Conservation (phyloP, 2,113 vertebrate genomes). For the Ondatra zibethicus region DNA sequence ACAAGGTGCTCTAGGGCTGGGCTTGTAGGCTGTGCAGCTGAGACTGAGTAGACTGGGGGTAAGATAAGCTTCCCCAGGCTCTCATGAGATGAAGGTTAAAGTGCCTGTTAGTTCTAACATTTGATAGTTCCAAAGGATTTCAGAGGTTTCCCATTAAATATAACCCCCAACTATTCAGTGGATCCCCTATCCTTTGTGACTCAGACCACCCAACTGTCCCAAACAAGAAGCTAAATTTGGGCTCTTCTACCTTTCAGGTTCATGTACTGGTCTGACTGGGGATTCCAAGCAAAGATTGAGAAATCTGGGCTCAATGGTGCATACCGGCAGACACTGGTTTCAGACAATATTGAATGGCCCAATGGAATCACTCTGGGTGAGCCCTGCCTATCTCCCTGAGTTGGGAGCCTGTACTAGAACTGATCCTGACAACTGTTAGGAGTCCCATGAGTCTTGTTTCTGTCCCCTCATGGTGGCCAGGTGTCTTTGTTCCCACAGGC, state of each 20-base stretch:
- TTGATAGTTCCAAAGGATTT: background rate
- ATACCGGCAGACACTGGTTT: constrained; percentile 94
- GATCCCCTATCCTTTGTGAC: background rate
- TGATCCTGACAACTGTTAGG: background rate
- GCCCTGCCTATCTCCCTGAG: constrained; percentile 49
- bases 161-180: background rate
- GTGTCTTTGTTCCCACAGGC: background rate
- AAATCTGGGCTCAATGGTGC: constrained; percentile 96
- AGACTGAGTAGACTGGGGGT: accelerated
- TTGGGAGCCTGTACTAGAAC: background rate
- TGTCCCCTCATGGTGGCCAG: background rate
- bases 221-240: background rate
- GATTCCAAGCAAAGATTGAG: constrained; percentile 95
- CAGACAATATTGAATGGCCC: constrained; percentile 97
- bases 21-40: background rate
- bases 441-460: background rate
- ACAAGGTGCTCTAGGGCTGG: background rate
- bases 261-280: constrained; percentile 99
- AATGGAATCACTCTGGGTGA: constrained; percentile 98
- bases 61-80: background rate
- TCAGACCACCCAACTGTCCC: background rate
- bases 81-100: background rate
- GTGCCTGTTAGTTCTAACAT: background rate
- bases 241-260: constrained; percentile 88
- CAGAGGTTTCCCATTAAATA: background rate